Evolutionary conservation across 1,140 invertebrate genomes (phyloP).

Genomic region (Samia ricini): DNA sequence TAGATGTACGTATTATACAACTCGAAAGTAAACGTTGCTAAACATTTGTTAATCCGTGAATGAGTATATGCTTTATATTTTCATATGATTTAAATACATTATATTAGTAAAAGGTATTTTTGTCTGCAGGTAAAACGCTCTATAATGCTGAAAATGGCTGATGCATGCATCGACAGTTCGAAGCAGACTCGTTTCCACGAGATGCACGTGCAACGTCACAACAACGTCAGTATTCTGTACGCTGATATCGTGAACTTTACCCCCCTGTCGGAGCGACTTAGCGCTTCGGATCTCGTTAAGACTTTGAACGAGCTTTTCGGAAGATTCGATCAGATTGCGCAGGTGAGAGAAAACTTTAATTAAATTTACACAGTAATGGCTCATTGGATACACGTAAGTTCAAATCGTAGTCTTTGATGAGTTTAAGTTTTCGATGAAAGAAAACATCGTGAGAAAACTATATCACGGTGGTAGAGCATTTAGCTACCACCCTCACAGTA

Average conservation of each 20-base stretch:
- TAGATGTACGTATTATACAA: too few relatives aligned
- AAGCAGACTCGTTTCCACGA: slow-evolving; percentile 94
- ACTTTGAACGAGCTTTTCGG: slow-evolving; percentile 98
- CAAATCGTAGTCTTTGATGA: too few relatives aligned
- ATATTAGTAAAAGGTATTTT: slow-evolving; percentile 10
- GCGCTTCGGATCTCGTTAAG: slow-evolving; percentile 95
- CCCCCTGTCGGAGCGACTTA: slow-evolving; percentile 93
- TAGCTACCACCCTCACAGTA: too few relatives aligned
- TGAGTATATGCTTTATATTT: too few relatives aligned
- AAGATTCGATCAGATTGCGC: slow-evolving; percentile 97
- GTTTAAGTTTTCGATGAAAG: too few relatives aligned
- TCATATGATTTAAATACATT: slow-evolving; percentile 5
- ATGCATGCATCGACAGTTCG: slow-evolving; percentile 85
- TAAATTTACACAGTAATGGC: not conserved
- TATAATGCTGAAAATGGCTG: slow-evolving; percentile 95
- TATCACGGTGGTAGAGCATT: too few relatives aligned
- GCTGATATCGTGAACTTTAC: slow-evolving; percentile 99
- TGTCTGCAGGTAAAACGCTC: slow-evolving; percentile 90
- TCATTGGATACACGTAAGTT: too few relatives aligned
- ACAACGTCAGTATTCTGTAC: slow-evolving; percentile 98
- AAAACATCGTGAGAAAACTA: too few relatives aligned
- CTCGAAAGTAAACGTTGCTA: too few relatives aligned
- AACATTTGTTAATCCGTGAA: too few relatives aligned
- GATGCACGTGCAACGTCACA: slow-evolving; percentile 98
- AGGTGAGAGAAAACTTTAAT: slow-evolving; percentile 78